These are phyloP conservation scores for Cheilosia scutellata DNA, from an alignment of 2,888 invertebrate species.

Conservation along the genomic window DNA sequence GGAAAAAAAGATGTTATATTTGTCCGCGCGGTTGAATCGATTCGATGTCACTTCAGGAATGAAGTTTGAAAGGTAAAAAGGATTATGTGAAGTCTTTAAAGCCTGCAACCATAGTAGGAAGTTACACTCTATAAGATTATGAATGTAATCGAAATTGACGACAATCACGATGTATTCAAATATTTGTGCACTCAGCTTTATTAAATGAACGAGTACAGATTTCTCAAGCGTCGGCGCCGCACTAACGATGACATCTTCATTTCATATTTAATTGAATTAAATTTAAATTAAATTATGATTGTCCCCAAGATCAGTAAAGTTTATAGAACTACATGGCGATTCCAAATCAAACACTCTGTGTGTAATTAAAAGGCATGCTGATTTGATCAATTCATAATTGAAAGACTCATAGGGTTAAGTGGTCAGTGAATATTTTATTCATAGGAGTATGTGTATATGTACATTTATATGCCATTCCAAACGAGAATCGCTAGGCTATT, in stretches of 20 bases:
- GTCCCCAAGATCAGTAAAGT: constrained; percentile 19
- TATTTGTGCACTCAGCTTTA: not conserved
- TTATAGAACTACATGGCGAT: constrained; percentile 7
- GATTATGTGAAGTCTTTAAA: too few species aligned
- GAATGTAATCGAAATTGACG: not conserved
- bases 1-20: too few species aligned
- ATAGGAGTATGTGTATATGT: not conserved
- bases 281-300: constrained; percentile 51
- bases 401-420: constrained; percentile 50
- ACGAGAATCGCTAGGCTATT: too few species aligned
- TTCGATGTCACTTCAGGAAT: too few species aligned
- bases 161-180: too few species aligned
- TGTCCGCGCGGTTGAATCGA: too few species aligned
- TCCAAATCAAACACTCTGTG: constrained; percentile 48
- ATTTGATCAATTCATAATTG: constrained; percentile 53
- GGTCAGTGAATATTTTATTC: constrained; percentile 20
- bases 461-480: too few species aligned
- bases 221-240: not conserved
- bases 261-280: constrained; percentile 34
- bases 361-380: constrained; percentile 63
- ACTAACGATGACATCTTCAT: constrained; percentile 5
- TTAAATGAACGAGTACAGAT: constrained; percentile 24
- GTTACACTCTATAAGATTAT: too few species aligned
- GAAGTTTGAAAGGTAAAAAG: too few species aligned
- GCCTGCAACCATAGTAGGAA: too few species aligned